Base-by-base conservation (phyloP, 2,888 invertebrate species). In the Drosophila differens region DNA sequence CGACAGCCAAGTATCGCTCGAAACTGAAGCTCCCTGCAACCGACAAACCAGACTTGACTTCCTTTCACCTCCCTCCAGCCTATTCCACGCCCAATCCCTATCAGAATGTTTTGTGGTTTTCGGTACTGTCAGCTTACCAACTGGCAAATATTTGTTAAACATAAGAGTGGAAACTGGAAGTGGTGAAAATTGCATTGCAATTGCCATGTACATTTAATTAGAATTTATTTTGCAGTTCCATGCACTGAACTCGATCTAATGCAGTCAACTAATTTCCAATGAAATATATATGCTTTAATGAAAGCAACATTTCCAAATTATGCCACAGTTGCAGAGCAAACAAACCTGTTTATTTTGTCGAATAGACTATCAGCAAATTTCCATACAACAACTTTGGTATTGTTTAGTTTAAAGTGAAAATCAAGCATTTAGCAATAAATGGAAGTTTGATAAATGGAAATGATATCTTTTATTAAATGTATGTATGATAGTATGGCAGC, bases 61-160 rank as follows among this genome's bases (percentile, higher is more conserved):
- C 41, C 41, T 10, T 16, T 6, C n/a, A 28, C 12, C 12, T 9
- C 41, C 19, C 7, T 14, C 51, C 1, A 7, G 12, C 9, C 9
- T 1, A 25, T 9, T 3, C 14, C 44, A 35, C 51, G 12, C 28
- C 28, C 44, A 32, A 41, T 49, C 55, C 49, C 59, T 63, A 68
- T 12, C 22, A 22, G 22, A 44, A 44, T 62, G 81, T 70, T 82
- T 75, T 88, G 91, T 59, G 87, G 91, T 82, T 90, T 86, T 78
- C 70, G 76, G 74, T 73, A 76, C 85, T 89, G 91, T 85, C 88
- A 89, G 85, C 83, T 76, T 89, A 76, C 61, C 79, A 74, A 72
- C 85, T 89, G 75, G 77, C 85, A 87, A 87, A 87, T 91, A 87
- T 87, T 87, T 90, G 83, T 76, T 73, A 79, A 83, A 78, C 82